Conservation (phyloP, 2,113 vertebrate genomes). For the Rallus limicola region DNA sequence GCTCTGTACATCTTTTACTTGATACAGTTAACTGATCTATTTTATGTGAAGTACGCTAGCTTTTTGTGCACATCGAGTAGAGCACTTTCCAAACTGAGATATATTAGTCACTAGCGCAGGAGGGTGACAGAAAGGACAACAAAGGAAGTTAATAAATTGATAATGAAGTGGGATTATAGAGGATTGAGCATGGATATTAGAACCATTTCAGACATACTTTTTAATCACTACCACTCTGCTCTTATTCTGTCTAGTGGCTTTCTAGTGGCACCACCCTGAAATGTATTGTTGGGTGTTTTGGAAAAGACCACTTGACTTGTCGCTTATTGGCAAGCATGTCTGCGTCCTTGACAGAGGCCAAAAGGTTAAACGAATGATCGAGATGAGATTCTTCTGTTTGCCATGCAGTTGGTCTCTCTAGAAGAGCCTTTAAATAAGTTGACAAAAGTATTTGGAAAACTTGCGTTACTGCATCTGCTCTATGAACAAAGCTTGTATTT, state of each 20-base stretch:
- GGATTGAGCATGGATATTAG: slow-evolving; percentile 50
- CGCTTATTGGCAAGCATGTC: neutral
- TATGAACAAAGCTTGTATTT: neutral
- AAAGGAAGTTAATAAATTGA: slow-evolving; percentile 57
- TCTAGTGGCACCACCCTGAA: neutral
- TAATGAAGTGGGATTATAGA: slow-evolving; percentile 52
- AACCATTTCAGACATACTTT: slow-evolving; percentile 29
- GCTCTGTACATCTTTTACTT: neutral
- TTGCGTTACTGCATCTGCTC: neutral
- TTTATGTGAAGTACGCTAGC: neutral
- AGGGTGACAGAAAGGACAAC: slow-evolving; percentile 28
- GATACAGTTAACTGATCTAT: neutral
- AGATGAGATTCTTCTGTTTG: neutral
- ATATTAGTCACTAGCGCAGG: neutral
- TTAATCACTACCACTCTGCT: slow-evolving; percentile 30
- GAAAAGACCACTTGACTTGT: slow-evolving; percentile 16
- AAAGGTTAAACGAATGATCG: neutral
- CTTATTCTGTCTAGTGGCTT: neutral
- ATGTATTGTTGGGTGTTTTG: neutral
- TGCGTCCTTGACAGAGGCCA: neutral
- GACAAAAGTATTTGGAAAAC: neutral
- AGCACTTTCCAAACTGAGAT: neutral
- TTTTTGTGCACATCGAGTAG: neutral
- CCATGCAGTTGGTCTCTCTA: neutral
- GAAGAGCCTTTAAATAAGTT: neutral